phyloP scores from a whole-genome alignment of 1,140 invertebrate genomes.

The Leucophenga varia region DNA sequence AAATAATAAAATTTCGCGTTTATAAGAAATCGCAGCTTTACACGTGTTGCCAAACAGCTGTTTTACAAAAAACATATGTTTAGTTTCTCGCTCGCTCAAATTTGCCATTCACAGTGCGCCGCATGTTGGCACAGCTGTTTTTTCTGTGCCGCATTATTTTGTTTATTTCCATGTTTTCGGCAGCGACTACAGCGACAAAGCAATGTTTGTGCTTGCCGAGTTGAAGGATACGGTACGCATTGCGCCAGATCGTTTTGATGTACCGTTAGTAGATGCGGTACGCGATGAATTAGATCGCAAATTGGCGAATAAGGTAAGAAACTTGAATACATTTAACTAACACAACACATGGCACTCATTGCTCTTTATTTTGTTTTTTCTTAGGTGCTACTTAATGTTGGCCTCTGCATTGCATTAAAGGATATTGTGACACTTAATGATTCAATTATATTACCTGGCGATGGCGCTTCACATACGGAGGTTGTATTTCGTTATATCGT shows the following conservation, averaged over 20 bases:
- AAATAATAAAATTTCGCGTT: no score
- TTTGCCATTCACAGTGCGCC: constrained; percentile 19
- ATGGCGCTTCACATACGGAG: constrained; percentile 90
- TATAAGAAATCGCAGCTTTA: no score
- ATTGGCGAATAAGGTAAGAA: constrained; percentile 85
- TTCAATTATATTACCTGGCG: constrained; percentile 89
- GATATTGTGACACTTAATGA: constrained; percentile 86
- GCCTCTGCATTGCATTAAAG: constrained; percentile 87
- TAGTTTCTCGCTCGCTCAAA: no score
- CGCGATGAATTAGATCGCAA: constrained; percentile 85
- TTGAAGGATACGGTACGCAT: constrained; percentile 87
- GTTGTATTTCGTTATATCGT: constrained; percentile 91
- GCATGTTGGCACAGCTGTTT: no score
- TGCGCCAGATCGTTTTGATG: constrained; percentile 75
- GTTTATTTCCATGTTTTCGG: no score
- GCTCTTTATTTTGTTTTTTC: no score
- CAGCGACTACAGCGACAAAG: no score
- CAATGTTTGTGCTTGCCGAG: constrained; percentile 88
- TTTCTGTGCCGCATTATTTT: no score
- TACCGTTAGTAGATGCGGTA: constrained; percentile 79
- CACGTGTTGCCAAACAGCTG: constrained; percentile 18
- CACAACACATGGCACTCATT: no score
- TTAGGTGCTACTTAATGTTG: constrained; percentile 88
- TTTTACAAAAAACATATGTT: no score
- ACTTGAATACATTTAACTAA: no score